A percentile compares a stretch with the other conserved stretches of the same genome.
These are phyloP conservation scores for Agapornis canus DNA, from an alignment of 2,797 vertebrate genomes.

Conservation along the genomic window DNA sequence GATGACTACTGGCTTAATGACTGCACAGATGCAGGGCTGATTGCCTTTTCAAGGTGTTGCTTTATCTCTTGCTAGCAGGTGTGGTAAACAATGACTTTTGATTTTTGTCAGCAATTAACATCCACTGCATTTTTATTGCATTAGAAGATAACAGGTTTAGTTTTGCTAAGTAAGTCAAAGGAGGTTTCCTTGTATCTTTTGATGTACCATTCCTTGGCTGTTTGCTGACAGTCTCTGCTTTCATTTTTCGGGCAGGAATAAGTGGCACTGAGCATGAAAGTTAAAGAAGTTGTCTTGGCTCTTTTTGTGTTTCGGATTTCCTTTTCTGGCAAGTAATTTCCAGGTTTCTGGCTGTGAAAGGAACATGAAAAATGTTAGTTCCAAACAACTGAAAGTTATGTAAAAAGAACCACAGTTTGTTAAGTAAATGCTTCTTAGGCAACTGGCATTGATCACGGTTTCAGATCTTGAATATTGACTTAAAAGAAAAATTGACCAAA, in stretches of 20 bases:
- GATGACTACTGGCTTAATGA: not conserved
- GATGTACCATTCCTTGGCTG: not conserved
- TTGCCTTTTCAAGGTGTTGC: not conserved
- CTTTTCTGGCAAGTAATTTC: not conserved
- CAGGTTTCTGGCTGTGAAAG: not conserved
- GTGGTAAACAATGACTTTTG: rapidly evolving
- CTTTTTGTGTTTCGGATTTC: not conserved
- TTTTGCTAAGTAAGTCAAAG: not conserved
- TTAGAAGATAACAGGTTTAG: not conserved
- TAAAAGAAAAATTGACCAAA: not conserved
- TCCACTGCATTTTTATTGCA: rapidly evolving
- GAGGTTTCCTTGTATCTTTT: not conserved
- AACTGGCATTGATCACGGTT: not conserved
- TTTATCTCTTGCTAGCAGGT: not conserved
- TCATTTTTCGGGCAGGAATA: not conserved
- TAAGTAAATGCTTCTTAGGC: not conserved
- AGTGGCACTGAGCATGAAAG: not conserved
- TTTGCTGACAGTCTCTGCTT: not conserved
- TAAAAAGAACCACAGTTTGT: not conserved
- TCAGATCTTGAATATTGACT: not conserved
- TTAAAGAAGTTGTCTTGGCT: not conserved
- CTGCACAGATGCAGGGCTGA: not conserved
- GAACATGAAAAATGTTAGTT: not conserved
- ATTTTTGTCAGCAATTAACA: not conserved
- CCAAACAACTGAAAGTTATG: not conserved